Percentiles rank a stretch among this genome's conserved stretches.
These are phyloP conservation scores for Gasterosteus aculeatus DNA, from an alignment of 2,113 vertebrate genomes.

Conservation along the genomic window DNA sequence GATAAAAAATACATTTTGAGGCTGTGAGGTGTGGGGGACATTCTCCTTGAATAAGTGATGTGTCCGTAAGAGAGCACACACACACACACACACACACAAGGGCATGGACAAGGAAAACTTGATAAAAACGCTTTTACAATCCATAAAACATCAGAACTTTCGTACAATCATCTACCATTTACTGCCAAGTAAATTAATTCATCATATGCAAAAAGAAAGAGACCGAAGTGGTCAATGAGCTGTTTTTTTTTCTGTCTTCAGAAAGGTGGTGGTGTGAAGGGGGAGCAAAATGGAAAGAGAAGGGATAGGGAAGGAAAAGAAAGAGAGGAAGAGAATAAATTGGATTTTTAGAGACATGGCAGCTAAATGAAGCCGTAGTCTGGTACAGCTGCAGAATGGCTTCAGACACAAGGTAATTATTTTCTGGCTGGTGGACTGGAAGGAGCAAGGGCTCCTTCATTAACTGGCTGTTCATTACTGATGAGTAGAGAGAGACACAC, in stretches of 20 bases:
- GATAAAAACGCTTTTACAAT: constrained; percentile 55
- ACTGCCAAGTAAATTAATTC: constrained; percentile 52
- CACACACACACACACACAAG: neutral
- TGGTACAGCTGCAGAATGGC: constrained; percentile 69
- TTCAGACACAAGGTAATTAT: constrained; percentile 77
- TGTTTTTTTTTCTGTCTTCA: constrained; percentile 32
- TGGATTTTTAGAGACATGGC: constrained; percentile 56
- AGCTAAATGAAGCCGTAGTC: constrained; percentile 66
- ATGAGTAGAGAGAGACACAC: constrained; percentile 61
- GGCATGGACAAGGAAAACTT: constrained; percentile 28
- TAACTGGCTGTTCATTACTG: constrained; percentile 77
- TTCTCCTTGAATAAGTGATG: constrained; percentile 37
- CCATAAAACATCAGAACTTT: constrained; percentile 45
- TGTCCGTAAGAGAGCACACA: constrained; percentile 15
- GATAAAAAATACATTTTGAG: constrained; percentile 36
- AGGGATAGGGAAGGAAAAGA: neutral
- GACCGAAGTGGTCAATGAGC: constrained; percentile 20
- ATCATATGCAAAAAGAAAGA: constrained; percentile 44
- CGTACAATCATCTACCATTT: constrained; percentile 51
- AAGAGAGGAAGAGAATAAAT: constrained; percentile 38
- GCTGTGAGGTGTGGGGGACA: constrained; percentile 12
- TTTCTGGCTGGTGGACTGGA: constrained; percentile 72
- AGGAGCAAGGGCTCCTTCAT: constrained; percentile 70
- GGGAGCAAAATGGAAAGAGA: constrained; percentile 38
- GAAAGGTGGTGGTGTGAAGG: constrained; percentile 20